Percentiles rank a stretch among this genome's conserved stretches.
phyloP scores from a whole-genome alignment of 2,113 vertebrate species.

The Leptosomus discolor region DNA sequence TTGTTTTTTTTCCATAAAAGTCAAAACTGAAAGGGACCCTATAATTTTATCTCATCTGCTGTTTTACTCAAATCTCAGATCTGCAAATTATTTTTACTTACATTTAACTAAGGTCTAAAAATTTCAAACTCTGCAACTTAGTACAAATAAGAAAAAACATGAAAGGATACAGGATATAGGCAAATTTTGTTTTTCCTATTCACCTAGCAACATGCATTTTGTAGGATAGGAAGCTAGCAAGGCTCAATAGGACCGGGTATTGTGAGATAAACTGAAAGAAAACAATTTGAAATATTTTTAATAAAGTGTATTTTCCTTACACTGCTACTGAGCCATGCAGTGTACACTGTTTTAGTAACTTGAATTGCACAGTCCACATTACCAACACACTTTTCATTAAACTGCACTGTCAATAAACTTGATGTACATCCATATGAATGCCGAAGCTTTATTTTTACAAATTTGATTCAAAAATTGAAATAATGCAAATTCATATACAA shows the following conservation, averaged over 20 bases:
- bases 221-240: slow-evolving; percentile 42
- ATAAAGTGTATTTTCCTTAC: neutral
- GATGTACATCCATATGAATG: neutral
- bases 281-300: slow-evolving; percentile 49
- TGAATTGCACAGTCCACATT: neutral
- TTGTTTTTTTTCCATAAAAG: neutral
- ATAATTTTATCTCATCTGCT: neutral
- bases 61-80: neutral
- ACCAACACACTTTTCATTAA: neutral
- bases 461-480: neutral
- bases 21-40: neutral
- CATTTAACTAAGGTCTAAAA: neutral
- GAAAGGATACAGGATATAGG: neutral
- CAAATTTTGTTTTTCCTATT: neutral
- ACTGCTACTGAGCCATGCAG: neutral
- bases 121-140: neutral
- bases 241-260: slow-evolving; percentile 19
- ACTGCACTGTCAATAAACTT: neutral
- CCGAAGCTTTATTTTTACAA: neutral
- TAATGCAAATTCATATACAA: neutral
- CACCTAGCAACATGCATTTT: neutral
- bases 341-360: neutral
- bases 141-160: neutral
- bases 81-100: neutral
- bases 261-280: slow-evolving; percentile 32